These are phyloP conservation scores for Psilopogon haemacephalus DNA, from an alignment of 2,113 vertebrate species.

Conservation along the genomic window DNA sequence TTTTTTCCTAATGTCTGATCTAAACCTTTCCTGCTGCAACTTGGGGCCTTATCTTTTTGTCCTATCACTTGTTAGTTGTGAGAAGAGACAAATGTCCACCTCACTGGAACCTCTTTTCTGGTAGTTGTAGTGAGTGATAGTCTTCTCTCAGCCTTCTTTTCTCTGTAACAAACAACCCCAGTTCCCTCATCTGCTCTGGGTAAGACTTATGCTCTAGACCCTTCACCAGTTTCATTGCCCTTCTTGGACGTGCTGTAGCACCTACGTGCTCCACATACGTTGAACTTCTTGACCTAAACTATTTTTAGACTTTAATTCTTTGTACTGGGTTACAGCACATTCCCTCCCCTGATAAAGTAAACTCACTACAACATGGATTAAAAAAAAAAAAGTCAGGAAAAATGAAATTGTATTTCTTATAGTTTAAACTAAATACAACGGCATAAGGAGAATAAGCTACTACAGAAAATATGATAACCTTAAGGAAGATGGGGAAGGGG, in stretches of 20 bases:
- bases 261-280: not conserved
- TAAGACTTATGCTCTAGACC: not conserved
- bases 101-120: not conserved
- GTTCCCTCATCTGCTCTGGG: not conserved
- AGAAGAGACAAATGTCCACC: not conserved
- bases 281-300: not conserved
- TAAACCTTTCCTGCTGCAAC: not conserved
- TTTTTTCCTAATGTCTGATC: not conserved
- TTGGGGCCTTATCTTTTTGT: not conserved
- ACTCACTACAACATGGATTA: too few relatives aligned
- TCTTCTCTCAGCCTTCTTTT: not conserved
- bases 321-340: too few relatives aligned
- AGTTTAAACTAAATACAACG: too few relatives aligned
- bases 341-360: too few relatives aligned
- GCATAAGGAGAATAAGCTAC: too few relatives aligned
- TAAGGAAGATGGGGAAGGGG: too few relatives aligned
- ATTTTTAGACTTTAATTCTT: not conserved
- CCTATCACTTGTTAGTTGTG: not conserved
- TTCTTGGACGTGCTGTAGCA: not conserved
- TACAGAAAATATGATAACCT: too few relatives aligned
- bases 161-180: not conserved
- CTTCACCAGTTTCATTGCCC: not conserved
- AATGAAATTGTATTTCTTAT: too few relatives aligned
- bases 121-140: not conserved
- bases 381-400: too few relatives aligned